Percentiles rank a stretch among this genome's conserved stretches.
Conservation (phyloP, 1,140 invertebrate genomes). For the Conopomorpha cramerella region DNA sequence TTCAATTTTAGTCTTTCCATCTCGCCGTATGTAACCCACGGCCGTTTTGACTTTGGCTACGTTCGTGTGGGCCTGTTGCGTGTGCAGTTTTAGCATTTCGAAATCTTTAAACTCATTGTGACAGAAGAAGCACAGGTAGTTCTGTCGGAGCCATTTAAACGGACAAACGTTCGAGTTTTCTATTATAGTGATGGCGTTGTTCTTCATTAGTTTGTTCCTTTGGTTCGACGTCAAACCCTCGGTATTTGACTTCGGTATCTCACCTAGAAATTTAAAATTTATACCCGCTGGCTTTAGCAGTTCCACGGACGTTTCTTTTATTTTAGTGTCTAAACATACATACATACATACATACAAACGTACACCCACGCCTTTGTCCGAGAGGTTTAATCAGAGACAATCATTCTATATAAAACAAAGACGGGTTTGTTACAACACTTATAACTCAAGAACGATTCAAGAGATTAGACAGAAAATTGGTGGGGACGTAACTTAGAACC, state of each 20-base stretch:
- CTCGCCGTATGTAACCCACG: slow-evolving; percentile 33
- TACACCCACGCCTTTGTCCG: too few relatives aligned
- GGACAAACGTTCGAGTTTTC: slow-evolving; percentile 31
- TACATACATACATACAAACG: too few relatives aligned
- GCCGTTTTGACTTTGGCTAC: slow-evolving; percentile 31
- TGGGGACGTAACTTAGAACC: too few relatives aligned
- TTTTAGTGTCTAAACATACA: too few relatives aligned
- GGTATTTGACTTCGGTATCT: slow-evolving; percentile 23
- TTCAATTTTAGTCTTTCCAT: slow-evolving; percentile 48
- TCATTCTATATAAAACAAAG: too few relatives aligned
- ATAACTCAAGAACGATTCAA: too few relatives aligned
- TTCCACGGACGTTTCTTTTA: too few relatives aligned
- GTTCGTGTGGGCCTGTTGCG: slow-evolving; percentile 17
- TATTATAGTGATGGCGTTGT: slow-evolving; percentile 32
- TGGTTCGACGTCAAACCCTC: slow-evolving; percentile 28
- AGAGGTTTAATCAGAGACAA: too few relatives aligned
- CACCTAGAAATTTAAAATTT: slow-evolving; percentile 54
- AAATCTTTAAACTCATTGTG: slow-evolving; percentile 28
- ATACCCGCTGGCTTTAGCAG: too few relatives aligned
- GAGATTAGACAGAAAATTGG: too few relatives aligned
- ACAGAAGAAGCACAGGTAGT: slow-evolving; percentile 45
- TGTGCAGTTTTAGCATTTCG: slow-evolving; percentile 26
- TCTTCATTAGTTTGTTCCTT: slow-evolving; percentile 40
- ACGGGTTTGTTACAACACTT: too few relatives aligned
- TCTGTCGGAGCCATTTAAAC: slow-evolving; percentile 47